Evolutionary conservation across 2,113 vertebrate genomes (phyloP).

Genomic region (Platysteira castanea): DNA sequence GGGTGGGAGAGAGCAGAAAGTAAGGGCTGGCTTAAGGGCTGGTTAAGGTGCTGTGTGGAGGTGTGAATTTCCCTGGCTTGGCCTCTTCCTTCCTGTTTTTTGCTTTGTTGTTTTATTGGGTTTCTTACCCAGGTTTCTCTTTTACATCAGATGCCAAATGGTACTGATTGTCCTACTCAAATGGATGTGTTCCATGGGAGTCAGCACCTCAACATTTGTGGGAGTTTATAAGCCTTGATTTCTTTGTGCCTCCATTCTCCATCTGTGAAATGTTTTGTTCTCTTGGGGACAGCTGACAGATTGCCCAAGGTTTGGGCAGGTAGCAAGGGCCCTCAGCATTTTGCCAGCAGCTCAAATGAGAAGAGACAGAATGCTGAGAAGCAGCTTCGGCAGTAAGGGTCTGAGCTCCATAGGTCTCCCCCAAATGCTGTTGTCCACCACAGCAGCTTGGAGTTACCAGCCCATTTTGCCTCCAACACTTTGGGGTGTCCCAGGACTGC

Average conservation of each 20-base stretch:
- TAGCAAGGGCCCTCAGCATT: neutral
- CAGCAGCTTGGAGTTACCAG: neutral
- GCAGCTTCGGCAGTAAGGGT: neutral
- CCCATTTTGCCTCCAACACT: fast-evolving
- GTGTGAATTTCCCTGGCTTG: neutral
- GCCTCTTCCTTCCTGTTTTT: neutral
- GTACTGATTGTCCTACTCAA: neutral
- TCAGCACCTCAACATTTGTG: neutral
- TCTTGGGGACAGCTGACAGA: neutral
- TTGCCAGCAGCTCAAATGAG: neutral
- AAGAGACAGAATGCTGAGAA: neutral
- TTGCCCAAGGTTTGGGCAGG: neutral
- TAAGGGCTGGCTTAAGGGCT: neutral
- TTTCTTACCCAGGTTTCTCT: neutral
- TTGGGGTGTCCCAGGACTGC: neutral
- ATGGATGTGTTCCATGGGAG: neutral
- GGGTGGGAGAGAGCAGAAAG: neutral
- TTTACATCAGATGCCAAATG: neutral
- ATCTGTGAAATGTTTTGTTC: neutral
- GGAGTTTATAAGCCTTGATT: neutral
- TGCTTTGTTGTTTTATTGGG: neutral
- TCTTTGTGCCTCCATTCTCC: neutral
- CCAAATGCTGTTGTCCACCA: neutral
- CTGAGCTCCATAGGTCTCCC: neutral
- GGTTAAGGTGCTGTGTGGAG: neutral